Conservation (phyloP, 2,888 invertebrate genomes). For the Dascillus cervinus region DNA sequence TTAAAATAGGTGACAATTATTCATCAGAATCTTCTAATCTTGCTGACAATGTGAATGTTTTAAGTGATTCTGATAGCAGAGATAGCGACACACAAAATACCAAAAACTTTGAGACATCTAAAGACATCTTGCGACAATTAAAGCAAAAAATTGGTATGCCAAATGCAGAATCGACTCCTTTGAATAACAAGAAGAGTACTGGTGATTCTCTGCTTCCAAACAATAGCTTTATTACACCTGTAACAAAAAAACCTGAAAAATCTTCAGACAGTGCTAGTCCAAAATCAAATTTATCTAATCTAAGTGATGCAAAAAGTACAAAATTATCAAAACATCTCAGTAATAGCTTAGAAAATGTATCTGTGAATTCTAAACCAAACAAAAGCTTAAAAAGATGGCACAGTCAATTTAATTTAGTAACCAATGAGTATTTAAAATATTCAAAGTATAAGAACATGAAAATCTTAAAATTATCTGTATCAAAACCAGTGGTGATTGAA, state of each 20-base stretch:
- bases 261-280: background rate
- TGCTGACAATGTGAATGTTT: too few relatives aligned
- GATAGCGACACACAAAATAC: too few relatives aligned
- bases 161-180: slow-evolving; percentile 23
- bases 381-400: slow-evolving; percentile 1
- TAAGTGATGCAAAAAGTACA: background rate
- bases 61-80: too few relatives aligned
- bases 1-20: too few relatives aligned
- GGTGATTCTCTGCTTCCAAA: too few relatives aligned
- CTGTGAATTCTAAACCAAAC: background rate
- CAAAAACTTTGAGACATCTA: too few relatives aligned
- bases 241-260: background rate
- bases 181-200: background rate
- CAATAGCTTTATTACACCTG: too few relatives aligned
- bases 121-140: too few relatives aligned
- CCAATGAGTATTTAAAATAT: background rate
- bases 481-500: slow-evolving; percentile 16
- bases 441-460: slow-evolving; percentile 9
- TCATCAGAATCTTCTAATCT: too few relatives aligned
- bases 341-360: slow-evolving; percentile 3
- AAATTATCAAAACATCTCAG: background rate
- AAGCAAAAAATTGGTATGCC: slow-evolving; percentile 18
- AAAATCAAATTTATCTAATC: background rate
- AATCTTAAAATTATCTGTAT: slow-evolving; percentile 11
- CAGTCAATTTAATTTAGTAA: slow-evolving; percentile 5